Evolutionary conservation across 2,888 invertebrate genomes (phyloP), one percentile per base, ranked within the genome.

Genomic region (Heliconius erato): DNA sequence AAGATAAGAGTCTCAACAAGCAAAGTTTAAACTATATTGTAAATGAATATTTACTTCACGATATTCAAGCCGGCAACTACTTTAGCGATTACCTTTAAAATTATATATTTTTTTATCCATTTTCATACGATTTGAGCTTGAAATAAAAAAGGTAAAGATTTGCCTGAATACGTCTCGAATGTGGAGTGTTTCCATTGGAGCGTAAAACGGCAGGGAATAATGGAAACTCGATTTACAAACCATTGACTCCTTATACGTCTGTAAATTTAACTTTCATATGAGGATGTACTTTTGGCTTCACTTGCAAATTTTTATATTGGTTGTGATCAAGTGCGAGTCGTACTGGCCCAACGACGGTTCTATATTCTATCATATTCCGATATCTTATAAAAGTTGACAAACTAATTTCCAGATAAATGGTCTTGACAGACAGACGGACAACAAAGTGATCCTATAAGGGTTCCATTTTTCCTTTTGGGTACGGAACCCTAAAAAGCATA

Each of bases 81-180:
- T 1, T 9, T 23, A 59, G 9, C 19, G 59, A 59, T 9, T 67
- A 28, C 32, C 32, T 67, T 16, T 16, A 67, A 67, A 26, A 16
- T 26, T 32, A 16, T 68, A 32, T 32, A 19, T 32, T 2, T 16
- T 32, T 35, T 32, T 68, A 68, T 68, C 14, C 32, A 35, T 16
- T n/a, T 19, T n/a, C 26, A 26, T 65, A 40, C n/a, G 40, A 71
- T n/a, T 69, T 35, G 35, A 69, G 35, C 35, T 69, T 69, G n/a
- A 69, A 69, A 69, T 69, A 23, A 23, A 44, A 71, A 71, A 71
- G n/a, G 40, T 71, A n/a, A 67, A 14, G 44, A 72, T 44, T 44
- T 44, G 71, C 23, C 71, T 26, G 16, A 44, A 44, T 72, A 3
- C 26, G 44, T 14, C 44, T 26, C 71, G 16, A 72, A 72, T 44